Base-by-base conservation (phyloP, 1,140 invertebrate genomes). In the Orchestia grillus region DNA sequence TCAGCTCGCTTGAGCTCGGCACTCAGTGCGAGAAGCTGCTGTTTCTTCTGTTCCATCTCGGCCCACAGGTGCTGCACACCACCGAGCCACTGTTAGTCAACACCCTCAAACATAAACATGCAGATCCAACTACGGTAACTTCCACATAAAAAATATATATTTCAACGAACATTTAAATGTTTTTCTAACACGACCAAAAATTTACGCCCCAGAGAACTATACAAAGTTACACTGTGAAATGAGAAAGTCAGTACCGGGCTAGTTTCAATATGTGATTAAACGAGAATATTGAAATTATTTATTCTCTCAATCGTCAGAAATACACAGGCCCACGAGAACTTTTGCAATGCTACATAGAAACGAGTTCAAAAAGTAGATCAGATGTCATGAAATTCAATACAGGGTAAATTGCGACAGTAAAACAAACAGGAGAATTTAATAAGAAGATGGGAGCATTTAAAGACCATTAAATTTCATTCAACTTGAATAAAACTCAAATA, bases 41-140 rank as follows among this genome's bases (percentile, higher is more conserved):
- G 96, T 53, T 97, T 97, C 44, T 97, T 96, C n/a, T 97, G 96
- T 92, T 97, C 97, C 87, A 97, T 96, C 96, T 97, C 97, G 44
- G 97, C 97, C 97, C 97, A 97, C 57, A 97, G 95, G 44, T 97
- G 96, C 97, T 97, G 97, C 43, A 97, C 88, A 90, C n/a, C n/a
- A 41, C 88, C 62, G 62, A 77, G 28, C 62, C 62, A 77, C 28
- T 36, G 62, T 77, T 77, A 77, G 62, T 77, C 62, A 77, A 77
- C 15, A 77, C 62, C 62, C 62, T 77, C 62, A 15, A 77, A 77
- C 62, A 77, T 1, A 53, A 53, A 77, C 62, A 77, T 77, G 62
- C 62, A 23, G 28, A 77, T 36, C 36, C 11, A 77, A 77, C 62
- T 77, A 23, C 62, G 1, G 36, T 36, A 77, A 77, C 62, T 23